Base-by-base conservation (phyloP, 1,140 invertebrate genomes). In the Oppia nitens region DNA sequence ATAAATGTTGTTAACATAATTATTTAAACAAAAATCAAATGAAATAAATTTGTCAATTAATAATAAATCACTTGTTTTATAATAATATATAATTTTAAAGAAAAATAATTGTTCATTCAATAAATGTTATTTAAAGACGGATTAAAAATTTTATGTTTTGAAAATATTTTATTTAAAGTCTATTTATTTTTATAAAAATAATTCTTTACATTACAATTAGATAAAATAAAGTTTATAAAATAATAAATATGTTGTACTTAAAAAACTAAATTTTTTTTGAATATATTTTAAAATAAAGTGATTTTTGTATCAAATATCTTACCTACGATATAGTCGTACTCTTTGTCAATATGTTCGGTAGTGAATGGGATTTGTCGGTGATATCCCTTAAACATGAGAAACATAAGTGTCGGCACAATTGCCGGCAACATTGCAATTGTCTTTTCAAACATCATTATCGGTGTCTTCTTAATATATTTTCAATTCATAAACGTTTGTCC, bases 261-360 rank as follows among this genome's bases (percentile, higher is more conserved):
- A 2, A 14, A 53, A 55, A 55, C 45, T 47, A 47, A 14, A 14
- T n/a, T 47, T 47, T 47, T 2, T 49, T 2, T 55, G n/a, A n/a
- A 1, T 50, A 12, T 45, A 40, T n/a, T 17, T 1, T 45, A 2
- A 1, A 14, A 6, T 21, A 2, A 40, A 53, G 45, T 47, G 1
- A 55, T 50, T 20, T 2, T 21, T 2, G 28, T 2, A 17, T n/a
- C 17, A 9, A 32, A 27, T n/a, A 1, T 57, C 65, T 65, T 57
- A 66, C 65, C 65, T 21, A 66, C 57, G 60, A 66, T 63, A 51
- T 66, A 66, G 53, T 66, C 65, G 57, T 66, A 66, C 47, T 64
- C 61, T 14, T 24, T 20, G 45, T 61, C 40, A 24, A 66, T 66
- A 29, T 28, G 47, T 29, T 59, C 49, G 2, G 57, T 56, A n/a